Evolutionary conservation across 2,888 invertebrate species (phyloP), one percentile per base, ranked within the genome.

Genomic region (Ethmia dodecea): DNA sequence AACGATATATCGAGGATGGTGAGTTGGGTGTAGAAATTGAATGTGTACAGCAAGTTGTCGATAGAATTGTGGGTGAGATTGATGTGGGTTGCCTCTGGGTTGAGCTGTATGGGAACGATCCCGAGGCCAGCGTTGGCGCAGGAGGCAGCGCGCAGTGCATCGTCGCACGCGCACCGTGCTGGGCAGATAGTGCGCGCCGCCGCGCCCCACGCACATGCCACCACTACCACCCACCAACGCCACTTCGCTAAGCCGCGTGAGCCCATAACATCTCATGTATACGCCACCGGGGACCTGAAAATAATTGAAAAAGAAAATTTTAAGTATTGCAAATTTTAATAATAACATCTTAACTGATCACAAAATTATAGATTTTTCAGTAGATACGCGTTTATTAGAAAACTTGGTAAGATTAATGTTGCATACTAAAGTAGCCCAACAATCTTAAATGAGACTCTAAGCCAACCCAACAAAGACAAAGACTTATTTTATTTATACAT

Each of bases 61-160:
- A 97, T 94, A 50, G 91, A 90, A 75, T 97, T 97, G 65, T 91
- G 89, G n/a, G 93, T 92, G 38, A 97, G 89, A 66, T 94, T 93
- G 62, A 97, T 92, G 74, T 92, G 91, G 33, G 90, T 91, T 31
- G 94, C 90, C 68, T 94, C 94, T 25, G 97, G 97, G 75, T 96
- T 96, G 49, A 96, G 88, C 66, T 95, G 95, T 54, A 95, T 95
- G 41, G 96, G 96, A 35, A 96, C 93, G 54, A 94, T 92, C 68
- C 94, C 94, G 48, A 96, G 89, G 42, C 90, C 90, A 35, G 94
- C 94, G 59, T 90, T 90, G 49, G 92, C 91, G 73, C 96, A 96
- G 47, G 91, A 89, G 15, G 93, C 93, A 39, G 90, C 89, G 45
- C 94, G 89, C 47, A 90, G 83, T 33, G 92, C 90, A 70, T 95